phyloP scores from a whole-genome alignment of 2,797 vertebrate genomes.

The Phrynocephalus vlangalii region DNA sequence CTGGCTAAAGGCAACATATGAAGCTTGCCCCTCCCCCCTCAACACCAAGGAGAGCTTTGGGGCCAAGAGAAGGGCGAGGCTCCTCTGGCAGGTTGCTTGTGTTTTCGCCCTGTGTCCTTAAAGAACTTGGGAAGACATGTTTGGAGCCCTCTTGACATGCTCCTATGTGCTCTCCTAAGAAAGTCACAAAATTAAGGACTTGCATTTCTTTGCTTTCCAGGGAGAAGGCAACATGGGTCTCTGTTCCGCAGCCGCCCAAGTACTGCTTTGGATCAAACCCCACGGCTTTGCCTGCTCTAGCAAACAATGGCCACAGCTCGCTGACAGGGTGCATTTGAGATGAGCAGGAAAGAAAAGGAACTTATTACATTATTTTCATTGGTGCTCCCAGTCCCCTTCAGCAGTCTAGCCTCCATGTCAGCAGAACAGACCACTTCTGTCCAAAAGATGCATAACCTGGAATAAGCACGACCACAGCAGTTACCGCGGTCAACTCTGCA shows the following conservation, averaged over 20 bases:
- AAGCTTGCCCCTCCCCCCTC: not conserved
- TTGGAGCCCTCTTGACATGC: not conserved
- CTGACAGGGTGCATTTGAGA: not conserved
- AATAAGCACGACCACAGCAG: not conserved
- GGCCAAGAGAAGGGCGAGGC: not conserved
- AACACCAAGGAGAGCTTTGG: not conserved
- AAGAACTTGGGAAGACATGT: not conserved
- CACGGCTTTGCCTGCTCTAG: not conserved
- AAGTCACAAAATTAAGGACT: not conserved
- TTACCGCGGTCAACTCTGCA: too few relatives aligned
- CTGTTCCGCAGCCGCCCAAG: constrained; percentile 2
- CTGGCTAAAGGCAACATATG: not conserved
- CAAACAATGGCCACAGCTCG: not conserved
- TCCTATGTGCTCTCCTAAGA: not conserved
- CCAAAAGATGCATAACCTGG: not conserved
- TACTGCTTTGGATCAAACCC: not conserved
- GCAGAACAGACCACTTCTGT: not conserved
- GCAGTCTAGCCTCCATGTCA: not conserved
- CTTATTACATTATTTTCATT: not conserved
- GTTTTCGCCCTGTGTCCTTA: not conserved
- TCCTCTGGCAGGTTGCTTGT: not conserved
- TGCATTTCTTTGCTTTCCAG: constrained; percentile 17
- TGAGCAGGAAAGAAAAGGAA: not conserved
- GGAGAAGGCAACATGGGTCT: constrained; percentile 9
- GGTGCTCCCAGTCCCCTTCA: not conserved